Base-by-base conservation (phyloP, 1,140 invertebrate genomes). In the Probaryconus sp. region DNA sequence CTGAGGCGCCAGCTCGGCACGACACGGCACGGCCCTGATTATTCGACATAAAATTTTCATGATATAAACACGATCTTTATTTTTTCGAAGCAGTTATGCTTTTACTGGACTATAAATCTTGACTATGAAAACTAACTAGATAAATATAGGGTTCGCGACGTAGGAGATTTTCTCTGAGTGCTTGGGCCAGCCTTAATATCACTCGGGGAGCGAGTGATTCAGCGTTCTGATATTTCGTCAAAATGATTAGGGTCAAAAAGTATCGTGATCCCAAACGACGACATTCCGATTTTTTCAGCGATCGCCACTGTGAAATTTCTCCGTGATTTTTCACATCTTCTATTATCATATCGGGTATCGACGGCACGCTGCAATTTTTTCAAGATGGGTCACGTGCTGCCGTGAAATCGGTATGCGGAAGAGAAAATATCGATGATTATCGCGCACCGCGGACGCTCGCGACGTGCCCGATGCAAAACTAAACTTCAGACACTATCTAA, bases 401-500 rank as follows among this genome's bases (percentile, higher is more conserved):
- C 67, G 72, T 79, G 71, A 82, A 85, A 83, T 84, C 81, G 84
- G 83, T 83, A 85, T 84, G 84, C 83, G 83, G 84, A 85, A 85
- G 84, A 81, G 82, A 85, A 83, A 85, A 83, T 85, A 84, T 84
- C 83, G 83, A 85, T 85, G 84, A 81, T 83, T 85, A 85, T 85
- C 84, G 76, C 79, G 43, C n/a, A n/a, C 64, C 58, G 77, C 63
- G 76, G 55, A 72, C 60, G 72, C 50, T 72, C 71, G 53, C 38
- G 40, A 76, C 37, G 71, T 77, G 63, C 35, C 37, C 53, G 64
- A 9, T 40, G 43, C 72, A 65, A 61, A 70, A 63, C 73, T 68
- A 55, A 68, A 31, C 63, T 37, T 33, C n/a, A n/a, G 50, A 64
- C 61, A 58, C 43, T 18, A 28, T 9, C 28, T 71, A 71, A 71